A percentile compares a stretch with the other conserved stretches of the same genome.
Evolutionary conservation across 2,113 vertebrate genomes (phyloP).

Genomic region (Campylomormyrus numenius): DNA sequence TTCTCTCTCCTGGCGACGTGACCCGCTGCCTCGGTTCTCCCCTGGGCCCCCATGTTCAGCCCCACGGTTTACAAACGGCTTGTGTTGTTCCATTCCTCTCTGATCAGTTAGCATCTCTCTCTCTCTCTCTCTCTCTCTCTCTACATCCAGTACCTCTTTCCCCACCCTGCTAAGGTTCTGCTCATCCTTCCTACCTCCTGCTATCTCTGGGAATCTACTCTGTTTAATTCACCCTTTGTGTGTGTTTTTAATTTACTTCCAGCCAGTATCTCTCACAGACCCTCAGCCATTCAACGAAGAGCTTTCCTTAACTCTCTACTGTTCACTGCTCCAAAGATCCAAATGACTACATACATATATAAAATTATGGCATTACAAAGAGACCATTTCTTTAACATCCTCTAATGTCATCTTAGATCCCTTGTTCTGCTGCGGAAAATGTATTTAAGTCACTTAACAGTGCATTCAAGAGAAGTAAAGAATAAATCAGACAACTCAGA

Average conservation of each 20-base stretch:
- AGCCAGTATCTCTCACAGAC: neutral
- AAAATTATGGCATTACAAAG: neutral
- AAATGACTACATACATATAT: neutral
- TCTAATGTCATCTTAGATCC: neutral
- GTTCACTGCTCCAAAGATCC: neutral
- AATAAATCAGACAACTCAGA: neutral
- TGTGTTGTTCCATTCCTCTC: constrained; percentile 28
- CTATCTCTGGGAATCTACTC: neutral
- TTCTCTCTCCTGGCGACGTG: constrained; percentile 10
- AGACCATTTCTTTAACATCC: neutral
- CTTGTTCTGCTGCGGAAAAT: neutral
- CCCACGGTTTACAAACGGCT: constrained; percentile 13
- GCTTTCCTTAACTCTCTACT: neutral
- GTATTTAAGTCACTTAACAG: neutral
- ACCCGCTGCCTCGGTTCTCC: constrained; percentile 16
- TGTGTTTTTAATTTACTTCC: constrained; percentile 9
- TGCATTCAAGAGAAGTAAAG: neutral
- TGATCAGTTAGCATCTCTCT: constrained; percentile 17
- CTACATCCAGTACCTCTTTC: neutral
- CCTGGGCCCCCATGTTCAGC: constrained; percentile 21
- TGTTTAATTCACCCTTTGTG: neutral
- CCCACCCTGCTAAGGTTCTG: neutral
- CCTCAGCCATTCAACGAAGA: neutral
- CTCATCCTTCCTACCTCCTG: neutral
- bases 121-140: neutral